Percentiles rank a stretch among this genome's conserved stretches.
These are phyloP conservation scores for Eupeodes luniger DNA, from an alignment of 2,888 invertebrate genomes.

Conservation along the genomic window DNA sequence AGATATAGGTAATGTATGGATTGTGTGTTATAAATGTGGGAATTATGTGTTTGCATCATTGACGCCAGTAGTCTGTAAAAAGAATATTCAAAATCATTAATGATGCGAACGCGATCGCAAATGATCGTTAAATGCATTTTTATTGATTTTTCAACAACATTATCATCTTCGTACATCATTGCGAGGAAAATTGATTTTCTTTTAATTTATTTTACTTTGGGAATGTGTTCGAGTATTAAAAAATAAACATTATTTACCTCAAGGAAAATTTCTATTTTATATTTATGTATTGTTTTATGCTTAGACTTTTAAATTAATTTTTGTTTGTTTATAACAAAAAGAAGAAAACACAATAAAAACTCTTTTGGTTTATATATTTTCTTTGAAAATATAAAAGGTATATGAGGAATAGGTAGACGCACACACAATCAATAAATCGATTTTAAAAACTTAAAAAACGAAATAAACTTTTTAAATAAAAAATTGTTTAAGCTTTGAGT, in stretches of 20 bases:
- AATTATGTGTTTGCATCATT: constrained; percentile 63
- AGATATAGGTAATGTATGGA: neutral
- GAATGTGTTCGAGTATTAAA: constrained; percentile 76
- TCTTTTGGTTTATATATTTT: neutral
- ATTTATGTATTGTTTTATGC: constrained; percentile 8
- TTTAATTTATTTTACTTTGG: constrained; percentile 72
- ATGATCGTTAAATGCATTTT: constrained; percentile 72
- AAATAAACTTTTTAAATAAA: neutral
- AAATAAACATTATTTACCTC: constrained; percentile 73
- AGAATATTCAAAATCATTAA: constrained; percentile 66
- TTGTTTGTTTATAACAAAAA: constrained; percentile 7
- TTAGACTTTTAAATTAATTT: neutral
- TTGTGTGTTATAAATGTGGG: constrained; percentile 59
- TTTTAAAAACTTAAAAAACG: neutral
- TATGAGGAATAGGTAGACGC: too few species aligned
- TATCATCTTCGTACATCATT: constrained; percentile 2
- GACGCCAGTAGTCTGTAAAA: constrained; percentile 70
- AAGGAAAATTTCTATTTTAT: constrained; percentile 47
- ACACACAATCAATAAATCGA: constrained; percentile 27
- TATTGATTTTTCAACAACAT: constrained; percentile 66
- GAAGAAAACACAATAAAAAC: neutral
- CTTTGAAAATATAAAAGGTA: neutral
- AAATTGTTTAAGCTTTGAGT: too few species aligned
- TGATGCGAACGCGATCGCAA: constrained; percentile 25
- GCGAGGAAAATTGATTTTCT: constrained; percentile 55